Evolutionary conservation across 1,140 invertebrate genomes (phyloP), one percentile per base, ranked within the genome.

Genomic region (Drosophila biarmipes): DNA sequence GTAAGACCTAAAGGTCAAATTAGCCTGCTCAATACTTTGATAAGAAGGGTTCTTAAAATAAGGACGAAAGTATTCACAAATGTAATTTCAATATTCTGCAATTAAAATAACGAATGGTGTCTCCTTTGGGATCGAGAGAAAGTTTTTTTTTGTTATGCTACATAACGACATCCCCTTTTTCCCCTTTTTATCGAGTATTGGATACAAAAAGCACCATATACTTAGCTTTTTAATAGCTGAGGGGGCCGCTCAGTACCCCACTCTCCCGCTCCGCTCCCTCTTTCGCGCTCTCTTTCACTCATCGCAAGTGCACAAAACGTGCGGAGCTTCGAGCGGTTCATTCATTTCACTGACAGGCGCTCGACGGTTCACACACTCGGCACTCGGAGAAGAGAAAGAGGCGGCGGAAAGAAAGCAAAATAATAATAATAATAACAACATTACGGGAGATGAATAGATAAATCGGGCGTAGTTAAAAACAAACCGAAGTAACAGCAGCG

Each of bases 281-380:
- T 29, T 15, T 35, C 58, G 27, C 53, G 56, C 35, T 61, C 58
- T 43, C 53, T 48, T 54, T 64, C 38, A 29, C 21, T 55, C 35
- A 37, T n/a, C 63, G 24, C 66, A 69, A 69, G 63, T 68, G 67
- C 79, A 80, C 79, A 89, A 89, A 81, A 89, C 67, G 66, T 87
- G 71, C 43, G 48, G 77, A 62, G 76, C 63, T 72, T 52, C 42
- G 37, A 48, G 48, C 66, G 62, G 58, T 73, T 64, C 79, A 84
- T 82, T 87, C 82, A 87, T 89, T 87, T 79, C 52, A 46, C 59
- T 55, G 67, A 61, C 71, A 77, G 89, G 55, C 84, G 78, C 69
- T 74, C 71, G 62, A n/a, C 66, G 59, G 72, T 72, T 64, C 82
- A 62, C 62, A 89, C 75, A 56, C 54, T 59, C 51, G 19, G 21